Evolutionary conservation across 2,797 vertebrate species (phyloP).

Genomic region (Thamnophis elegans): DNA sequence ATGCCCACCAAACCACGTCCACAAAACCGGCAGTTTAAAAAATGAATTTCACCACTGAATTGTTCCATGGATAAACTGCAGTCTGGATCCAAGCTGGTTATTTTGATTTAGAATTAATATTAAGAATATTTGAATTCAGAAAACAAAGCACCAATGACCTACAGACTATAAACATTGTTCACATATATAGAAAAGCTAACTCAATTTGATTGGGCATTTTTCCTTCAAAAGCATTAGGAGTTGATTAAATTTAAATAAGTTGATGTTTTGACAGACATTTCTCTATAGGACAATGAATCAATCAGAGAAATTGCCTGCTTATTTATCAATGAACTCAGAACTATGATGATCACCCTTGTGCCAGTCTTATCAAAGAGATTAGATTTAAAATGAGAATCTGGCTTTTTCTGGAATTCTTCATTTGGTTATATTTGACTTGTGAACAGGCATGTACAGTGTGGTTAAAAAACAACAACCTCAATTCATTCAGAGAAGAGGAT

Average conservation of each 20-base stretch:
- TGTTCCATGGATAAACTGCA: not conserved
- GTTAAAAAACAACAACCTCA: not conserved
- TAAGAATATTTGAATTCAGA: not conserved
- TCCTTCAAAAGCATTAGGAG: conserved; percentile 42
- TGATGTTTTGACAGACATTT: conserved; percentile 45
- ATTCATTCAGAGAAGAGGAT: not conserved
- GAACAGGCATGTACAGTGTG: not conserved
- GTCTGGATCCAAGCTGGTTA: not conserved
- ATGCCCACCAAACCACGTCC: too few species aligned
- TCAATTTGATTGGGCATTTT: conserved; percentile 32
- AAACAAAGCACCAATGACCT: conserved; percentile 11
- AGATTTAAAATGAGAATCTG: not conserved
- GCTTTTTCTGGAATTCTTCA: not conserved
- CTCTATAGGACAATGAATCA: conserved; percentile 44
- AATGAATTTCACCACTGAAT: not conserved
- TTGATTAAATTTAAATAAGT: conserved; percentile 39
- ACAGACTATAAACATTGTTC: conserved; percentile 30
- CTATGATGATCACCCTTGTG: conserved; percentile 1
- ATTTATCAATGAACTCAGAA: conserved; percentile 23
- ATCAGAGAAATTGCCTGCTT: conserved; percentile 37
- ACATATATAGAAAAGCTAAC: conserved; percentile 12
- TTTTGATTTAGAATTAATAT: not conserved
- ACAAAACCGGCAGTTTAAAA: too few species aligned
- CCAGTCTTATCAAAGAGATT: not conserved
- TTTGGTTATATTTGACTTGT: not conserved